Evolutionary conservation across 2,113 vertebrate genomes (phyloP).

Genomic region (Pelobates fuscus): DNA sequence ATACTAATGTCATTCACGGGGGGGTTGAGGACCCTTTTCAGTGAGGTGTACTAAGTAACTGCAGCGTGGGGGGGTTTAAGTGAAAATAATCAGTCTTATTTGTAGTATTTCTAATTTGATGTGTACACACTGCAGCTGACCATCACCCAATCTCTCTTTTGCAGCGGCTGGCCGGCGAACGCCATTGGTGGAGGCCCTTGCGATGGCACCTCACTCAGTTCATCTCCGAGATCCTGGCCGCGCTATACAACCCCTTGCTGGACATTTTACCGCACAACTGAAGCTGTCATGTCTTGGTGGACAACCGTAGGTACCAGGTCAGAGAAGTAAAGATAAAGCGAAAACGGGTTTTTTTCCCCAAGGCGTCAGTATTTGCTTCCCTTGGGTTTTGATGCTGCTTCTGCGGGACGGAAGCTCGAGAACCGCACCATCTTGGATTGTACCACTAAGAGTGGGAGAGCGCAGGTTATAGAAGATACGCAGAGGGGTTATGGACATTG

Average conservation of each 20-base stretch:
- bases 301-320: conserved; percentile 10
- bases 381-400: conserved; percentile 5
- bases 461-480: conserved; percentile 1
- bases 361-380: not conserved
- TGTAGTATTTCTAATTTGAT: too few species aligned
- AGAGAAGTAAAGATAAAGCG: not conserved
- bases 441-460: conserved; percentile 2
- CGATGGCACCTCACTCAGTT: conserved; percentile 48
- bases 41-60: too few species aligned
- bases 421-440: not conserved
- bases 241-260: conserved; percentile 45
- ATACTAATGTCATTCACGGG: too few species aligned
- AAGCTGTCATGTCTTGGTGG: not conserved
- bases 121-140: too few species aligned
- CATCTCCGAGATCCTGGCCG: conserved; percentile 51
- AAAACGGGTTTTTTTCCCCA: conserved; percentile 9
- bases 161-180: conserved; percentile 22
- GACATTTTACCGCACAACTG: conserved; percentile 46
- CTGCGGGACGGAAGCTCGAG: conserved; percentile 31
- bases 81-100: too few species aligned
- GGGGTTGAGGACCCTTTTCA: too few species aligned
- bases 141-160: not conserved
- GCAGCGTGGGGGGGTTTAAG: too few species aligned
- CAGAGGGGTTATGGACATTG: too few species aligned
- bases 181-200: conserved; percentile 50